A percentile compares a stretch with the other conserved stretches of the same genome.
Conservation (phyloP, 2,888 invertebrate species). For the Alentia gelatinosa region DNA sequence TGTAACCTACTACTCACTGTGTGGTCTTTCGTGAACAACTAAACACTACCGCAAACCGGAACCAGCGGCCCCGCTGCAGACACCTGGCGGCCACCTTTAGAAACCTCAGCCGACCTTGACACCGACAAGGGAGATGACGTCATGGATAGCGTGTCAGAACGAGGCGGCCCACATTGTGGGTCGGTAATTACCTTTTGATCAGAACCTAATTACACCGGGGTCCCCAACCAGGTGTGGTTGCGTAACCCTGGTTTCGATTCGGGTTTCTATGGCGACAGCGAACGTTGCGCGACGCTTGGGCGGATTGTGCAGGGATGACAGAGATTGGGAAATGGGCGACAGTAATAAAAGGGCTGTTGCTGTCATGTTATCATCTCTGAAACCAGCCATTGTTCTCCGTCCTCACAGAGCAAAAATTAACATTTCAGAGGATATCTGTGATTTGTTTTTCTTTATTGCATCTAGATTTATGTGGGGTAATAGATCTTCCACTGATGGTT, state of each 20-base stretch:
- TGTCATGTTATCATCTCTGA: too few species aligned
- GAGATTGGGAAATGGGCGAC: too few species aligned
- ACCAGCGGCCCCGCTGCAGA: not conserved
- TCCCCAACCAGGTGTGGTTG: not conserved
- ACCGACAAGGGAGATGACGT: not conserved
- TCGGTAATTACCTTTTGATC: slow-evolving; percentile 21
- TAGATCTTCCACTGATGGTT: too few species aligned
- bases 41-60: too few species aligned
- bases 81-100: not conserved
- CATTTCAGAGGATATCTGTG: too few species aligned
- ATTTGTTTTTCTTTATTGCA: too few species aligned
- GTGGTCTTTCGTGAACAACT: too few species aligned
- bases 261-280: not conserved
- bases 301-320: not conserved
- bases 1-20: too few species aligned
- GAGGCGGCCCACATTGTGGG: not conserved
- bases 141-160: not conserved
- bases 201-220: slow-evolving; percentile 31
- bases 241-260: not conserved
- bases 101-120: not conserved
- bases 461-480: too few species aligned
- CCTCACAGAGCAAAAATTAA: too few species aligned
- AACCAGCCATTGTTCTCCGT: too few species aligned
- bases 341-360: too few species aligned
- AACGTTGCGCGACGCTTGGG: not conserved